These are phyloP conservation scores for Drosophila helvetica DNA, from an alignment of 2,888 invertebrate genomes.

Conservation along the genomic window DNA sequence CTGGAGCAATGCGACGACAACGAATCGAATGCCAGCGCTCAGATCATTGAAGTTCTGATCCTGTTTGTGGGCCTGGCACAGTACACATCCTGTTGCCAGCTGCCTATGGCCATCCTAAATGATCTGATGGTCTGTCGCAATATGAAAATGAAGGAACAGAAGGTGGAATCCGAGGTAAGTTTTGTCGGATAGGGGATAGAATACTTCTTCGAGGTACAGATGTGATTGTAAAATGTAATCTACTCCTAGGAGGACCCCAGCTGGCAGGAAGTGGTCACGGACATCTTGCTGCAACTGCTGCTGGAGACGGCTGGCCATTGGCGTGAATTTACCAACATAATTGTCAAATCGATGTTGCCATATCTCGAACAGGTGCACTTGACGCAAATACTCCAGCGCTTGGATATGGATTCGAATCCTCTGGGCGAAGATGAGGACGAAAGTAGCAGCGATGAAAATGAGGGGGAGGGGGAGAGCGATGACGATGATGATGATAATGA, in stretches of 20 bases:
- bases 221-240: not conserved
- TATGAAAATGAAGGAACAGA: constrained; percentile 12
- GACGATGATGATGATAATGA: constrained; percentile 16
- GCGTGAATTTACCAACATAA: constrained; percentile 52
- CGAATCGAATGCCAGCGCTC: constrained; percentile 3
- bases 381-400: constrained; percentile 43
- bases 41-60: constrained; percentile 52
- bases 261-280: constrained; percentile 67
- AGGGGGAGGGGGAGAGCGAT: constrained; percentile 14
- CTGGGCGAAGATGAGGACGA: constrained; percentile 28
- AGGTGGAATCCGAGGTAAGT: not conserved
- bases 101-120: constrained; percentile 13
- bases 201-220: no score
- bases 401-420: constrained; percentile 60
- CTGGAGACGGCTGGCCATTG: constrained; percentile 49
- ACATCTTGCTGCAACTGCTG: constrained; percentile 54
- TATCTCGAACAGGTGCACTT: constrained; percentile 45
- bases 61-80: constrained; percentile 48
- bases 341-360: constrained; percentile 35
- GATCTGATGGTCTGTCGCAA: constrained; percentile 57
- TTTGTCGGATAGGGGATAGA: no score
- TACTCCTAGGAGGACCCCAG: constrained; percentile 19
- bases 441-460: constrained; percentile 17
- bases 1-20: constrained; percentile 7
- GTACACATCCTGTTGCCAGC: constrained; percentile 25